phyloP scores from a whole-genome alignment of 1,140 invertebrate species.

The Anastatus disparis region DNA sequence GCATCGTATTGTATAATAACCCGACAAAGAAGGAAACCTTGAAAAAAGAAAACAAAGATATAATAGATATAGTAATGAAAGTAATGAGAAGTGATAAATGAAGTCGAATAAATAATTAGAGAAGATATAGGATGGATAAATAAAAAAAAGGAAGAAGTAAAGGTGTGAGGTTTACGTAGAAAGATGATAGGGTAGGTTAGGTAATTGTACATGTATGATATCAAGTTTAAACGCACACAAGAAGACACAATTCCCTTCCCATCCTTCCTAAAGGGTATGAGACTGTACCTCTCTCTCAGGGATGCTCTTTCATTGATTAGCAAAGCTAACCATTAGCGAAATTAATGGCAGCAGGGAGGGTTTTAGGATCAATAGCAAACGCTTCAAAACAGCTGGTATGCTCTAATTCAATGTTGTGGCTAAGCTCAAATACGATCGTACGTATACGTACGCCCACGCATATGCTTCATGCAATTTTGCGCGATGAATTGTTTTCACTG shows the following conservation, averaged over 20 bases:
- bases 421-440: too few species aligned
- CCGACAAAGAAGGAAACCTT: too few species aligned
- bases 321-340: conserved; percentile 60
- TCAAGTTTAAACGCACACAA: background rate
- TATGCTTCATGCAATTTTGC: too few species aligned
- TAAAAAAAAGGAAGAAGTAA: background rate
- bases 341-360: conserved; percentile 59
- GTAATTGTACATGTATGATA: conserved; percentile 17
- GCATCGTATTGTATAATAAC: too few species aligned
- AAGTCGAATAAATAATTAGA: background rate
- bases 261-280: too few species aligned
- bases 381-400: conserved; percentile 39
- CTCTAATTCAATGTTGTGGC: conserved; percentile 32
- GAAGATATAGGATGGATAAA: background rate
- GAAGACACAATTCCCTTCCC: conserved; percentile 15
- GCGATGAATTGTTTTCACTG: too few species aligned
- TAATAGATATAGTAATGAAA: too few species aligned
- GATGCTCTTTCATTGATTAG: conserved; percentile 62
- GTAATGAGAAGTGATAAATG: background rate
- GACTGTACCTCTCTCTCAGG: background rate
- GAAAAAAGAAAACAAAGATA: too few species aligned
- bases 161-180: background rate
- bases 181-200: background rate
- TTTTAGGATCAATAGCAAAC: conserved; percentile 50
- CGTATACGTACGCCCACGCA: too few species aligned